Evolutionary conservation across 2,113 vertebrate species (phyloP), one percentile per base, ranked within the genome.

Genomic region (Labeo catla): DNA sequence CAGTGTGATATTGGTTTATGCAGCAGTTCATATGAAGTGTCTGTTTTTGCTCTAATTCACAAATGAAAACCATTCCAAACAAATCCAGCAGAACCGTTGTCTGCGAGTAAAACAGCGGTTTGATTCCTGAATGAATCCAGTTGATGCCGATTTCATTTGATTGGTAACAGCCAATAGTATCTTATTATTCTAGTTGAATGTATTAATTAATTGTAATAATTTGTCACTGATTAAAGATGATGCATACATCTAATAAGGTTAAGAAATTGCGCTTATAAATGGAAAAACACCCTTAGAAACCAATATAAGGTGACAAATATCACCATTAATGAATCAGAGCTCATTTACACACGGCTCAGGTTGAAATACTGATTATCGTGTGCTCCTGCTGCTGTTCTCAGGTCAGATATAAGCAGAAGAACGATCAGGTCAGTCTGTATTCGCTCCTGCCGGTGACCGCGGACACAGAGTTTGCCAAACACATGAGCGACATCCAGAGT

Each of bases 371-470:
- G 57, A 61, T 61, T 9, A 61, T 61, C 3, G 3, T n/a, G 57
- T 61, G 19, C 2, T 54, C 15, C 52, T 2, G 15, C 52, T 19
- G 52, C 52, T 54, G 52, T 57, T 21, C 57, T 61, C 68, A 96
- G 96, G 95, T 96, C 89, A 43, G 80, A 36, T 84, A 85, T 45
- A 89, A 89, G 74, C 7, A 86, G 84, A 93, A 93, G 84, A 87
- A 92, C 78, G 87, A 85, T 2, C 91, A 92, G n/a, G 88, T 89
- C 0, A 92, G 91, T 0, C 91, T 94, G 4, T 95, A 92, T 68
- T 91, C 92, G 7, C 92, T 93, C 39, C 86, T 95, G 49, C 93
- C 94, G 0, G 86, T 94, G 78, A 95, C 94, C 15, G 70, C 88
- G 0, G 92, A 94, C 73, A 95, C 91, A 0, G 92, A 93, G 90